Base-by-base conservation (phyloP, 2,888 invertebrate species). In the Dione vanillae region DNA sequence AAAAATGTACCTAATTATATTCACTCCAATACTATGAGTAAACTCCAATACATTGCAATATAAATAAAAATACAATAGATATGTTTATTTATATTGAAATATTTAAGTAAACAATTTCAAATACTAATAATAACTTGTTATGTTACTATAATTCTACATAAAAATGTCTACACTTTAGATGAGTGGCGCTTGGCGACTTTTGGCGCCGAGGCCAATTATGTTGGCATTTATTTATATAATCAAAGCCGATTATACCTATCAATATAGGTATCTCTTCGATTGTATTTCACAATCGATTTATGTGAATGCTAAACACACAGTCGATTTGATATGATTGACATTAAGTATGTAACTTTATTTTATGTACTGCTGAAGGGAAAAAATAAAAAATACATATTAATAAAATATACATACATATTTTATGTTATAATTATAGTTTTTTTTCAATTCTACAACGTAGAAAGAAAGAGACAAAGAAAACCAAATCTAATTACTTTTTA, bases 161-260 rank as follows among this genome's bases (percentile, higher is more conserved):
- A 47, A 67, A 54, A 35, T 52, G 35, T 62, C 64, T 43, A 45
- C 61, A 35, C 64, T 64, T 47, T 37, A 43, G 41, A 67, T 64
- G 58, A 66, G 66, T 47, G 67, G 54, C 54, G 68, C 43, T 65
- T 65, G 56, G 41, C 56, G 62, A 66, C 71, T 59, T 68, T 66
- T 73, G 62, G 66, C 66, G 73, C 68, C 66, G 45, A 40, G 54
- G 65, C 61, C 69, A 62, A 68, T 68, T 68, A 68, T 61, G 54
- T 72, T 66, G 69, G 47, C 62, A 69, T 61, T 66, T 64, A 69
- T 67, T 72, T 64, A 47, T 64, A 64, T 69, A 64, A 43, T 72
- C 66, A 64, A 56, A 54, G 54, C 47, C 62, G 45, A 69, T 62
- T 40, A 54, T 56, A 37, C 54, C 54, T 52, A 54, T 62, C 20